Evolutionary conservation across 2,888 invertebrate genomes (phyloP).

Genomic region (Scaeva pyrastri): DNA sequence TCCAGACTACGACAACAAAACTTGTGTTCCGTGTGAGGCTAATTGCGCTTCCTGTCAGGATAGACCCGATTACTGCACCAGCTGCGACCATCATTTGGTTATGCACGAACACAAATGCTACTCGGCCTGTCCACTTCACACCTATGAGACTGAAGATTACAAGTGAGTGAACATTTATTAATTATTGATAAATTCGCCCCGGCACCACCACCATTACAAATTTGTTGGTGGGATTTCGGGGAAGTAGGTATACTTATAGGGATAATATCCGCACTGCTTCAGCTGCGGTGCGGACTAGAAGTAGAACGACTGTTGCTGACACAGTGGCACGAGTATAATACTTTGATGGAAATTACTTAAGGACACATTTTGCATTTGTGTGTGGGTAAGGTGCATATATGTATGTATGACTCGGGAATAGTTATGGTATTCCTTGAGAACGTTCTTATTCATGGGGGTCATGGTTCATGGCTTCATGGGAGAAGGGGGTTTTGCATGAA

Average conservation of each 20-base stretch:
- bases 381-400: background rate
- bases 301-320: constrained; percentile 39
- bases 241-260: background rate
- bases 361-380: constrained; percentile 16
- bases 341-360: constrained; percentile 50
- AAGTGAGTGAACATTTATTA: constrained; percentile 84
- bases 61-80: constrained; percentile 92
- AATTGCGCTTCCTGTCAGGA: constrained; percentile 94
- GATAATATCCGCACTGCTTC: constrained; percentile 22
- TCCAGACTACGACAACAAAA: constrained; percentile 88
- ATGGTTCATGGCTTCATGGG: background rate
- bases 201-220: background rate
- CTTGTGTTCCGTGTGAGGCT: constrained; percentile 93
- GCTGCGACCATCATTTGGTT: constrained; percentile 94
- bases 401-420: background rate
- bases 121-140: constrained; percentile 92
- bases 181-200: constrained; percentile 56
- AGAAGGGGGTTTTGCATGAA: constrained; percentile 36
- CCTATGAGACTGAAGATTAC: constrained; percentile 94
- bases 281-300: constrained; percentile 15
- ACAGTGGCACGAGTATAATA: constrained; percentile 42
- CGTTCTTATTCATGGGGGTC: constrained; percentile 17
- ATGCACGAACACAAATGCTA: constrained; percentile 92
- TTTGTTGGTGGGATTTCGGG: background rate
- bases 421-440: constrained; percentile 50